Percentiles rank a stretch among this genome's conserved stretches.
These are phyloP conservation scores for Hylia prasina DNA, from an alignment of 2,113 vertebrate genomes.

Conservation along the genomic window DNA sequence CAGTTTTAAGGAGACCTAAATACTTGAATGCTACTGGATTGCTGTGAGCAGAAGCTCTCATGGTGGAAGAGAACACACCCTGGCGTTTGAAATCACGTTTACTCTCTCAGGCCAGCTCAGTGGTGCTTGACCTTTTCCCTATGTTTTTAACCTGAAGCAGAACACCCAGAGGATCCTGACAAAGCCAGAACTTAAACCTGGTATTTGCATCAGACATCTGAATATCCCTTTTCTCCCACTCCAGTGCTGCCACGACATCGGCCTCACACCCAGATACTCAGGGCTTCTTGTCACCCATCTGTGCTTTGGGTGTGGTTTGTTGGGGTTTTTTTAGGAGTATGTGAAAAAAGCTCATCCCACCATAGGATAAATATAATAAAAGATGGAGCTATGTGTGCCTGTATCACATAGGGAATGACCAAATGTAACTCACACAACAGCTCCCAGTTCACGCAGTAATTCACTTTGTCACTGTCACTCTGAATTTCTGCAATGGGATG, in stretches of 20 bases:
- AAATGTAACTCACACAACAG: not conserved
- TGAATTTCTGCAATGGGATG: not conserved
- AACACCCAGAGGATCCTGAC: not conserved
- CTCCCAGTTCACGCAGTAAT: not conserved
- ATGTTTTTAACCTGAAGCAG: conserved; percentile 48
- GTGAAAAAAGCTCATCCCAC: not conserved
- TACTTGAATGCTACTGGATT: conserved; percentile 35
- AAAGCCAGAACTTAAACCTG: conserved; percentile 12
- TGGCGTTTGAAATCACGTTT: conserved; percentile 53
- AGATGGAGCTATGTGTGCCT: not conserved
- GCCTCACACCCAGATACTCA: not conserved
- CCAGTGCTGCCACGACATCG: not conserved
- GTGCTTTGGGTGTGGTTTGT: not conserved
- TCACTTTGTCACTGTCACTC: not conserved
- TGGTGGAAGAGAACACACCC: not conserved
- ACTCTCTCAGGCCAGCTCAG: conserved; percentile 33
- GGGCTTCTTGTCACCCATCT: not conserved
- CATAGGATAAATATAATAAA: not conserved
- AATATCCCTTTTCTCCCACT: not conserved
- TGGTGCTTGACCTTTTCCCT: conserved; percentile 48
- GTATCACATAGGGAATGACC: not conserved
- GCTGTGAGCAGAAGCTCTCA: not conserved
- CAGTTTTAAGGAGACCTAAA: conserved; percentile 67
- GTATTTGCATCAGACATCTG: not conserved
- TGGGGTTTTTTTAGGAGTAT: not conserved